Evolutionary conservation across 2,888 invertebrate genomes (phyloP).

Genomic region (Frankliniella fusca): DNA sequence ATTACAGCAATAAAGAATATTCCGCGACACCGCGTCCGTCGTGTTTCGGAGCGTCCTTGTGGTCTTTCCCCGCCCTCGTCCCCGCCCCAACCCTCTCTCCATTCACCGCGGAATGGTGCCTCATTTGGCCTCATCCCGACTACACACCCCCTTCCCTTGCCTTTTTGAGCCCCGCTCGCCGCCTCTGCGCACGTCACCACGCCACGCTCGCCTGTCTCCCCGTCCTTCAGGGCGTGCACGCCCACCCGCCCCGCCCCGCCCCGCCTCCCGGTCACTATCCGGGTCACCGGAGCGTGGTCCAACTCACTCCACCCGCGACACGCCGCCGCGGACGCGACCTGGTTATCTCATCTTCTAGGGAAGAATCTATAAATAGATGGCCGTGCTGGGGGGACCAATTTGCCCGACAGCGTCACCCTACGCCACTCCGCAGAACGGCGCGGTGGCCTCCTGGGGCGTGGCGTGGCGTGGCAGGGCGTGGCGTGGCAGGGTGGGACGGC

Average conservation of each 20-base stretch:
- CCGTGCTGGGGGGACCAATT: not conserved
- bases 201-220: too few relatives aligned
- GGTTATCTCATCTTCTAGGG: constrained; percentile 15
- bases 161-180: not conserved
- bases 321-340: not conserved
- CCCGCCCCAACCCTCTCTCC: too few relatives aligned
- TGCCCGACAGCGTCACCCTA: not conserved
- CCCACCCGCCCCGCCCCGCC: not conserved
- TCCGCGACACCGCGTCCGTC: too few relatives aligned
- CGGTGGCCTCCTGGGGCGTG: too few relatives aligned
- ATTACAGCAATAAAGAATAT: too few relatives aligned
- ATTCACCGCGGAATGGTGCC: too few relatives aligned
- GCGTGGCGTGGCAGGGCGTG: not conserved
- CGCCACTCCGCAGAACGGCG: not conserved
- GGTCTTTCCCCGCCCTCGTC: too few relatives aligned
- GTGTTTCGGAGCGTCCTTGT: too few relatives aligned
- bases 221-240: not conserved
- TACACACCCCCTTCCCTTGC: not conserved
- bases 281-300: not conserved
- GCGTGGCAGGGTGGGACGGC: not conserved
- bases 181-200: not conserved
- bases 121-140: too few relatives aligned
- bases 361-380: constrained; percentile 12
- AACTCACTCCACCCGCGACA: not conserved
- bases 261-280: not conserved